Evolutionary conservation across 1,140 invertebrate species (phyloP).

Genomic region (Hormaphis cornu): DNA sequence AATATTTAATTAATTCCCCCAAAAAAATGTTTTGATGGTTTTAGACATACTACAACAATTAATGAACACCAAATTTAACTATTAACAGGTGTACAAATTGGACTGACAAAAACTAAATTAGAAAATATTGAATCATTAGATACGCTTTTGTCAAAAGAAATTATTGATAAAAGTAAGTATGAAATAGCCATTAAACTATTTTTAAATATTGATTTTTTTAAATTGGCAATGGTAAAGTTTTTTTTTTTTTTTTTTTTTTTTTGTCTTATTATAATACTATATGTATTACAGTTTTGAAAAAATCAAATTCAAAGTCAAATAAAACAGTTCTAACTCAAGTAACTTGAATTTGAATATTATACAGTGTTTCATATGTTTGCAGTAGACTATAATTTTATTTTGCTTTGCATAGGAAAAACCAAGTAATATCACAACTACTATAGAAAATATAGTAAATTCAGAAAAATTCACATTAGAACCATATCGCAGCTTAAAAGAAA

Average conservation of each 20-base stretch:
- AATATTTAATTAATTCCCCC: background rate
- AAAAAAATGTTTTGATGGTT: background rate
- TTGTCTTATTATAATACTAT: background rate
- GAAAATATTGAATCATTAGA: slow-evolving; percentile 39
- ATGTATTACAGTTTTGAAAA: background rate
- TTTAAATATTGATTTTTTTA: background rate
- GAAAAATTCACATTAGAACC: slow-evolving; percentile 45
- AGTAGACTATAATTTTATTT: background rate
- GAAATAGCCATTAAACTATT: background rate
- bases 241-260: no score
- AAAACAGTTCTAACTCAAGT: background rate
- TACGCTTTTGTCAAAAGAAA: slow-evolving; percentile 7
- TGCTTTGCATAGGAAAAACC: background rate
- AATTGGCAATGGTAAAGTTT: no score
- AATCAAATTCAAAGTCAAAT: background rate
- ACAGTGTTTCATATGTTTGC: background rate
- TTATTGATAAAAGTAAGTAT: slow-evolving; percentile 18
- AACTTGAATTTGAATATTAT: background rate
- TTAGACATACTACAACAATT: background rate
- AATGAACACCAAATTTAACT: background rate
- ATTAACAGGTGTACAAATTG: slow-evolving; percentile 33
- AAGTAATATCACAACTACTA: slow-evolving; percentile 41
- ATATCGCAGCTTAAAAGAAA: slow-evolving; percentile 47
- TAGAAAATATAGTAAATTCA: slow-evolving; percentile 45
- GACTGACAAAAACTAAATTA: slow-evolving; percentile 40